Percentiles rank a stretch among this genome's conserved stretches.
Evolutionary conservation across 2,888 invertebrate species (phyloP).

Genomic region (Coecobrya sp.): DNA sequence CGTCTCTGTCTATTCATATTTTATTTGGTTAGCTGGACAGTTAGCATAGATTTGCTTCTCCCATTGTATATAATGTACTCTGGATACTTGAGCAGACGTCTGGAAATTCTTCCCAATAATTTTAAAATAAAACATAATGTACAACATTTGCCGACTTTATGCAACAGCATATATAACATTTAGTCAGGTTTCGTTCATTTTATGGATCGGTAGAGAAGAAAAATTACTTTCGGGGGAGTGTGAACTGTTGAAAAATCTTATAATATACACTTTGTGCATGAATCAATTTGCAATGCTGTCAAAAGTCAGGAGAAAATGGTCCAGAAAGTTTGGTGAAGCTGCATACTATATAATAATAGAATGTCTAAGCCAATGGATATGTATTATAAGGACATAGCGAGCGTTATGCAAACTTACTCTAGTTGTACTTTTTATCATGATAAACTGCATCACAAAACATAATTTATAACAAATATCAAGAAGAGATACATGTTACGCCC

Average conservation of each 20-base stretch:
- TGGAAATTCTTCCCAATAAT: background rate
- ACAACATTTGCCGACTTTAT: background rate
- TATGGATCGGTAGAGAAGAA: conserved; percentile 61
- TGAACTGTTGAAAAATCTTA: conserved; percentile 26
- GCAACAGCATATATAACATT: background rate
- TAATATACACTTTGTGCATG: conserved; percentile 25
- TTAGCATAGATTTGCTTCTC: conserved; percentile 36
- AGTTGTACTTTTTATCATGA: too few species aligned
- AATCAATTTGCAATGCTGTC: conserved; percentile 64
- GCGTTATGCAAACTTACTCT: too few species aligned
- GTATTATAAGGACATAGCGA: too few species aligned
- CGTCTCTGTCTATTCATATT: conserved; percentile 58
- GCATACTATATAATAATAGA: background rate
- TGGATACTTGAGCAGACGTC: background rate
- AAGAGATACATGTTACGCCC: too few species aligned
- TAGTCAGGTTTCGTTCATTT: conserved; percentile 17
- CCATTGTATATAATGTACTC: background rate
- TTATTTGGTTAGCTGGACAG: conserved; percentile 53
- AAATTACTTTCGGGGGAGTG: conserved; percentile 53
- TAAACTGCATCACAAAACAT: too few species aligned
- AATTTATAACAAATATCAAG: too few species aligned
- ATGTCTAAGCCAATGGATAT: too few species aligned
- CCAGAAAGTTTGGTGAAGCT: conserved; percentile 22
- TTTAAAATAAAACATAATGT: background rate
- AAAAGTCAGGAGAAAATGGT: background rate